These are phyloP conservation scores for Andrena cerasifolii DNA, from an alignment of 1,140 invertebrate genomes.

Conservation along the genomic window DNA sequence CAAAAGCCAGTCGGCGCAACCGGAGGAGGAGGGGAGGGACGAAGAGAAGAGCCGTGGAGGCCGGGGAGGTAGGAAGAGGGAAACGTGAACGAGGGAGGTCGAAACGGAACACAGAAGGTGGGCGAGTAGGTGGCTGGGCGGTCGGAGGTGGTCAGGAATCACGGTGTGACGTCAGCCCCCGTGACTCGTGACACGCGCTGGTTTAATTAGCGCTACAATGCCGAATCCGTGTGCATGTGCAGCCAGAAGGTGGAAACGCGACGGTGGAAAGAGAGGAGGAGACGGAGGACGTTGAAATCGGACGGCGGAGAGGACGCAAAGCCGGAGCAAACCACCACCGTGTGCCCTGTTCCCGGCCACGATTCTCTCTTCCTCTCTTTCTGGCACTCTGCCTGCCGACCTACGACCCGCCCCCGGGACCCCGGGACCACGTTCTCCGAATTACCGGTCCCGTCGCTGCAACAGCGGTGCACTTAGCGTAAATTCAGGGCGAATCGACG, in stretches of 20 bases:
- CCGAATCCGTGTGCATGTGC: slow-evolving; percentile 67
- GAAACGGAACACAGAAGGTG: slow-evolving; percentile 39
- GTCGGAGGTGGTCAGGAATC: slow-evolving; percentile 70
- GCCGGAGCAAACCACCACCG: slow-evolving; percentile 53
- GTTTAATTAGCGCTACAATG: slow-evolving; percentile 80
- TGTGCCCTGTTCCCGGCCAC: slow-evolving; percentile 54
- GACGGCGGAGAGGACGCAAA: slow-evolving; percentile 43
- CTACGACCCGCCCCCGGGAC: slow-evolving; percentile 73
- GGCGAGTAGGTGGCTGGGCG: slow-evolving; percentile 18
- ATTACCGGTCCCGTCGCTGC: slow-evolving; percentile 71
- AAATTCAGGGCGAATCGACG: slow-evolving; percentile 73
- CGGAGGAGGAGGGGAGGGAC: background rate
- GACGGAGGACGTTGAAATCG: slow-evolving; percentile 21
- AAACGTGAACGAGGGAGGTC: slow-evolving; percentile 6
- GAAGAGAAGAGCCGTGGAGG: background rate
- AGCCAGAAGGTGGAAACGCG: slow-evolving; percentile 58
- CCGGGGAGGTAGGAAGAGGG: slow-evolving; percentile 11
- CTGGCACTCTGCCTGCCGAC: slow-evolving; percentile 78
- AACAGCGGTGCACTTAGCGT: slow-evolving; percentile 75
- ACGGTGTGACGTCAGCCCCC: slow-evolving; percentile 72
- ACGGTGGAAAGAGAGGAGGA: slow-evolving; percentile 20
- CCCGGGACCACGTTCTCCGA: slow-evolving; percentile 76
- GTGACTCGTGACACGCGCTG: slow-evolving; percentile 76
- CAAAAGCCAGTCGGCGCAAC: slow-evolving; percentile 46
- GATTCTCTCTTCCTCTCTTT: slow-evolving; percentile 70